phyloP scores from a whole-genome alignment of 1,140 invertebrate species.

The Hydropsyche tenuis region DNA sequence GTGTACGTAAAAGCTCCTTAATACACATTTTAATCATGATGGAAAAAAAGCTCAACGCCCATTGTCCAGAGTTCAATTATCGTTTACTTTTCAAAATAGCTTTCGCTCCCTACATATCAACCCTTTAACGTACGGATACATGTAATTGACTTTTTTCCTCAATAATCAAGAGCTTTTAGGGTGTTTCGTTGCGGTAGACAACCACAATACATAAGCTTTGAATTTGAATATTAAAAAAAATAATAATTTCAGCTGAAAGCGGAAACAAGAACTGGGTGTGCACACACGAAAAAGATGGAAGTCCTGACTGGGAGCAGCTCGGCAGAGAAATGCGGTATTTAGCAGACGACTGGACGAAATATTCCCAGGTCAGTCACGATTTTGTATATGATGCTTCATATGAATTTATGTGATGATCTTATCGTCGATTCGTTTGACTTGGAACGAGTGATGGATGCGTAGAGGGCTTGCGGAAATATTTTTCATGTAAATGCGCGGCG shows the following conservation, averaged over 20 bases:
- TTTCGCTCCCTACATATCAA: constrained; percentile 29
- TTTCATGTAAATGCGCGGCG: constrained; percentile 28
- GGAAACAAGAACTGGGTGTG: constrained; percentile 40
- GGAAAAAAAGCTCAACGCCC: no score
- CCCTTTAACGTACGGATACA: constrained; percentile 40
- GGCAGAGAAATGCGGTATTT: constrained; percentile 45
- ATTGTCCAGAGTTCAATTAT: constrained; percentile 49
- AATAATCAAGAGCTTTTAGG: constrained; percentile 21
- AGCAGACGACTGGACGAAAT: constrained; percentile 44
- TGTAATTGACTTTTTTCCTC: constrained; percentile 43
- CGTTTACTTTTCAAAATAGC: constrained; percentile 48
- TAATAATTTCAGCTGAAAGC: constrained; percentile 39
- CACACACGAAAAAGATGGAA: constrained; percentile 37
- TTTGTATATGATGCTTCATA: neutral
- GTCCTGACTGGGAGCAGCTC: constrained; percentile 44
- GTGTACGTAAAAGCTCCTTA: no score
- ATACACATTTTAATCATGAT: no score
- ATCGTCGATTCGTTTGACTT: no score
- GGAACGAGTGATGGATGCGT: neutral
- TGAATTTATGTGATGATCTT: neutral
- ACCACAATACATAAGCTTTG: neutral
- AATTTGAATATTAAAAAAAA: neutral
- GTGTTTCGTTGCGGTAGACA: constrained; percentile 25
- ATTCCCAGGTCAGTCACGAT: constrained; percentile 21
- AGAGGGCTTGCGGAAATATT: constrained; percentile 13